Evolutionary conservation across 1,140 invertebrate genomes (phyloP).

Genomic region (Euura lappo): DNA sequence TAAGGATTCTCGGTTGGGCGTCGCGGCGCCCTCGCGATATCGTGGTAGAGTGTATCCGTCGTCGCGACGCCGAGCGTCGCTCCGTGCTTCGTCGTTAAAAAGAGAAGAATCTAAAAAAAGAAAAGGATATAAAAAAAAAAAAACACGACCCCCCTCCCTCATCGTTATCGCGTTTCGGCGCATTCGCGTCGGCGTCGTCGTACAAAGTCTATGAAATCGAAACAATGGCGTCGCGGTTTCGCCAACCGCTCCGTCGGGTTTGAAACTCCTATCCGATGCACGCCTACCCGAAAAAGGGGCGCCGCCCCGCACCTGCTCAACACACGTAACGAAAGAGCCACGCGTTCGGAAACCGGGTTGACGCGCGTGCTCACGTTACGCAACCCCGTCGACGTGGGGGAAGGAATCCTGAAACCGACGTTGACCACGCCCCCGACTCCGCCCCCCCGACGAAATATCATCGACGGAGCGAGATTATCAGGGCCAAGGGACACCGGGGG

Average conservation of each 20-base stretch:
- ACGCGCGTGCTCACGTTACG: background rate
- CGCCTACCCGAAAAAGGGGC: no score
- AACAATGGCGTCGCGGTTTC: conserved; percentile 14
- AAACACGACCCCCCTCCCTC: background rate
- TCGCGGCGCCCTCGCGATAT: conserved; percentile 36
- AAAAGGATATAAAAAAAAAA: no score
- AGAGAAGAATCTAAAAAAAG: no score
- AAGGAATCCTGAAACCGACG: conserved; percentile 26
- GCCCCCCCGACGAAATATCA: conserved; percentile 20
- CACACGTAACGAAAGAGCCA: background rate
- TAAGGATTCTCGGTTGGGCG: background rate
- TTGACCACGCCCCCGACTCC: conserved; percentile 28
- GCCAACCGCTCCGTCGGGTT: conserved; percentile 3
- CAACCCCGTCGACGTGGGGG: conserved; percentile 7
- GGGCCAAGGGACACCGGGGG: no score
- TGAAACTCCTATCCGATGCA: background rate
- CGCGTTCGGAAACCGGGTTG: background rate
- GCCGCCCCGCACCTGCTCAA: background rate
- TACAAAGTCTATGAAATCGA: background rate
- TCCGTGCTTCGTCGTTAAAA: background rate
- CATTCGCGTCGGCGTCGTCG: no score
- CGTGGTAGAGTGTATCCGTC: conserved; percentile 42
- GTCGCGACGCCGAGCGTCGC: conserved; percentile 42
- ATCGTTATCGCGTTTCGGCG: conserved; percentile 15
- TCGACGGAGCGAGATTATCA: no score